Evolutionary conservation across 2,797 vertebrate genomes (phyloP).

Genomic region (Graptemys geographica): DNA sequence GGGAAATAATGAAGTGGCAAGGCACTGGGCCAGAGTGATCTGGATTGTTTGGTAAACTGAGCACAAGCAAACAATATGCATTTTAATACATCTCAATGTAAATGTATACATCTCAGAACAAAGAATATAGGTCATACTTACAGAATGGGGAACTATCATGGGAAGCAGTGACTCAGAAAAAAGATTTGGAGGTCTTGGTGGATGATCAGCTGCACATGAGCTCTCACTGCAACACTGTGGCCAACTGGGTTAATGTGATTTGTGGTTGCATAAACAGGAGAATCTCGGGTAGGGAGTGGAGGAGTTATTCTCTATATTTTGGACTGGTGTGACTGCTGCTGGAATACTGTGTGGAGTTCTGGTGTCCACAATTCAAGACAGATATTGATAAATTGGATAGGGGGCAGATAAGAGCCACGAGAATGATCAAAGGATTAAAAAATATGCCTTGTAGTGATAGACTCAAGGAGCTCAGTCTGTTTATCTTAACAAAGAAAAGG

Average conservation of each 20-base stretch:
- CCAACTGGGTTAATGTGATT: neutral
- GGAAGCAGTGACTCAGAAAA: neutral
- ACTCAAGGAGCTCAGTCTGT: neutral
- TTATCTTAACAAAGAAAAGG: neutral
- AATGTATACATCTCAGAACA: neutral
- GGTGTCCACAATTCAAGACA: neutral
- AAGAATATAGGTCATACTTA: neutral
- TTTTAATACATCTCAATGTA: neutral
- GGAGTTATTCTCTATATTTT: neutral
- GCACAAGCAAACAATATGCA: neutral
- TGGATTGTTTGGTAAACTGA: neutral
- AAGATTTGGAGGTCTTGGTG: neutral
- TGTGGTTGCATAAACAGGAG: neutral
- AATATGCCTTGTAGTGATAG: neutral
- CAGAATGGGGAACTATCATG: neutral
- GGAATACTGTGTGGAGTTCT: neutral
- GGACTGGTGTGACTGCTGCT: neutral
- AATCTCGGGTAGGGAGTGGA: neutral
- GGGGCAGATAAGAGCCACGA: neutral
- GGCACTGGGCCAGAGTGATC: neutral
- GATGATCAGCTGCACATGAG: neutral
- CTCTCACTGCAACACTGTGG: too few species aligned
- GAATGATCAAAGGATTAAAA: neutral
- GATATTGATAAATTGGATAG: neutral
- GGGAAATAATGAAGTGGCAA: neutral